Percentiles rank a stretch among this genome's conserved stretches.
These are phyloP conservation scores for Dermochelys coriacea DNA, from an alignment of 2,797 vertebrate genomes.

Conservation along the genomic window DNA sequence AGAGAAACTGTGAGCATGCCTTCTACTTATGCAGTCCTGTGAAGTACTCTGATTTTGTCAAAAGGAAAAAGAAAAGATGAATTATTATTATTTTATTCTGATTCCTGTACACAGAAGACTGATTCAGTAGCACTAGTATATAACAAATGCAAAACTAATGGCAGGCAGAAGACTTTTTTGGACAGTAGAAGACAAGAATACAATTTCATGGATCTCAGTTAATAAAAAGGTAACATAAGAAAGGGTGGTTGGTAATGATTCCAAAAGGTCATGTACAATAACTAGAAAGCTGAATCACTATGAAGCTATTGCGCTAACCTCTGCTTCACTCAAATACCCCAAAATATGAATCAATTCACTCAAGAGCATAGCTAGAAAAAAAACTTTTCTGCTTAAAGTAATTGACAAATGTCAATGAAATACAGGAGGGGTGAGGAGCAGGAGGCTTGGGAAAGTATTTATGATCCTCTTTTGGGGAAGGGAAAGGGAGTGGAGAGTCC, in stretches of 20 bases:
- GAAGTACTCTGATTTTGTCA: not conserved
- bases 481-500: not conserved
- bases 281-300: not conserved
- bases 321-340: not conserved
- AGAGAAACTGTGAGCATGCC: not conserved
- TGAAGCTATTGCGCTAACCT: not conserved
- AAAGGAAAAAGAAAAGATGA: not conserved
- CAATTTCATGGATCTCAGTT: not conserved
- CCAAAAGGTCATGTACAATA: not conserved
- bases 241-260: not conserved
- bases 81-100: not conserved
- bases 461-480: not conserved
- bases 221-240: not conserved
- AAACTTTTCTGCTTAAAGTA: not conserved
- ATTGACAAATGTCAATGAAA: slow-evolving; percentile 11
- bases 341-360: not conserved
- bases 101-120: not conserved
- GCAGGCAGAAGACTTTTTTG: not conserved
- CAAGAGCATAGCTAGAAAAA: not conserved
- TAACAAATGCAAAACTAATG: not conserved
- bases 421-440: not conserved
- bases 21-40: not conserved
- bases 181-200: not conserved
- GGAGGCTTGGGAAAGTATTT: not conserved
- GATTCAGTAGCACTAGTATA: not conserved